Conservation (phyloP, 2,797 vertebrate species). For the Mus spretus region DNA sequence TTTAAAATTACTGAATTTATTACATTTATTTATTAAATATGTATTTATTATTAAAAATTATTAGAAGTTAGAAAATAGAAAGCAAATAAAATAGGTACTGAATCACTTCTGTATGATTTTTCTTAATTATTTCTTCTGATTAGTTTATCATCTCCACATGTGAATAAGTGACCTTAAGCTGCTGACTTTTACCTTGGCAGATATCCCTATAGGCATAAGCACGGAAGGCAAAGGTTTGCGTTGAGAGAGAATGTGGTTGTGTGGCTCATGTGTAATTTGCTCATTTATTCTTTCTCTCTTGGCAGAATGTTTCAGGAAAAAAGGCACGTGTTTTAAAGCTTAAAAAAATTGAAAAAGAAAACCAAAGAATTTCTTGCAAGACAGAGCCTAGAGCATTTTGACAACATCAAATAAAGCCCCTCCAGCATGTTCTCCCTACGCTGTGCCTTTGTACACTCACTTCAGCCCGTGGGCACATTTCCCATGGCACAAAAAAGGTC, state of each 20-base stretch:
- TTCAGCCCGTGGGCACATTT: constrained; percentile 79
- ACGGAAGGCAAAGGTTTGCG: neutral
- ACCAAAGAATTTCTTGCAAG: constrained; percentile 85
- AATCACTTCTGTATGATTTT: constrained; percentile 10
- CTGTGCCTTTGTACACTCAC: constrained; percentile 86
- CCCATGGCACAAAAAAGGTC: constrained; percentile 76
- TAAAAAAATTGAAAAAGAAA: constrained; percentile 59
- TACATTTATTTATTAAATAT: neutral
- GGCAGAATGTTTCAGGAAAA: constrained; percentile 71
- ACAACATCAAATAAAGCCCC: constrained; percentile 89
- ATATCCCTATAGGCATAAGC: neutral
- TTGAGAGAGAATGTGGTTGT: neutral
- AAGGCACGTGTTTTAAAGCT: constrained; percentile 68
- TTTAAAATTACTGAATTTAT: constrained; percentile 25
- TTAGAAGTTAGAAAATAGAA: neutral
- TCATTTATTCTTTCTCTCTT: constrained; percentile 65
- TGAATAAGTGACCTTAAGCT: constrained; percentile 50
- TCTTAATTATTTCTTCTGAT: neutral
- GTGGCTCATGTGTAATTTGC: constrained; percentile 74
- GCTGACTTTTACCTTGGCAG: constrained; percentile 40
- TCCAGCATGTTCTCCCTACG: constrained; percentile 85
- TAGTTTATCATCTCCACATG: neutral
- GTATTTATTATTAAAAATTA: neutral
- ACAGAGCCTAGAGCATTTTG: constrained; percentile 87
- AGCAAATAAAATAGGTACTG: neutral